Evolutionary conservation across 2,888 invertebrate genomes (phyloP).

Genomic region (Tuta absoluta): DNA sequence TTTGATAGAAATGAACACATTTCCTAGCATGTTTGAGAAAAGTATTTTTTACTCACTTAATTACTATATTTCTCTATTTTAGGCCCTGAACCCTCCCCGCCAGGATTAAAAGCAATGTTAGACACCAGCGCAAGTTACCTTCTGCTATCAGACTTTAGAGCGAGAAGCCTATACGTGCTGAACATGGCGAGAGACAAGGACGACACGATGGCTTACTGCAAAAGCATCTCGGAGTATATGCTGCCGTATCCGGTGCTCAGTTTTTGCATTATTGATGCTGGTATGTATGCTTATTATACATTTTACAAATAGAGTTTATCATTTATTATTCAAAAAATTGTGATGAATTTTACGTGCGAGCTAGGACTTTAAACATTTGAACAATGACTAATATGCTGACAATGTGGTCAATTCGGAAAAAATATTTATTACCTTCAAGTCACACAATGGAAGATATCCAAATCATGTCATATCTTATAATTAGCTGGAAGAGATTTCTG

Average conservation of each 20-base stretch:
- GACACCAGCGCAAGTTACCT: slow-evolving; percentile 93
- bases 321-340: too few relatives aligned
- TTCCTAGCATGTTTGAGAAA: too few relatives aligned
- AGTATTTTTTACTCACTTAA: not conserved
- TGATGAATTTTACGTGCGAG: too few relatives aligned
- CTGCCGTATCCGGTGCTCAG: slow-evolving; percentile 93
- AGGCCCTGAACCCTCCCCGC: slow-evolving; percentile 42
- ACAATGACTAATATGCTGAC: too few relatives aligned
- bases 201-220: slow-evolving; percentile 84
- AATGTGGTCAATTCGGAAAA: too few relatives aligned
- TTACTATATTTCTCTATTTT: not conserved
- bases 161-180: slow-evolving; percentile 91
- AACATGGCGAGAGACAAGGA: slow-evolving; percentile 79
- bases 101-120: slow-evolving; percentile 87
- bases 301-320: too few relatives aligned
- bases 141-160: slow-evolving; percentile 92
- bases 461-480: too few relatives aligned
- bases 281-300: slow-evolving; percentile 46
- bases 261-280: slow-evolving; percentile 92
- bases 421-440: too few relatives aligned
- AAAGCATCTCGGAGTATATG: slow-evolving; percentile 91
- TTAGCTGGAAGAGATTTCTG: too few relatives aligned
- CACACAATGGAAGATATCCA: too few relatives aligned
- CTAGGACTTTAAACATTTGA: too few relatives aligned
- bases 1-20: too few relatives aligned